Percentiles rank a stretch among this genome's conserved stretches.
These are phyloP conservation scores for Nothoprocta pentlandii DNA, from an alignment of 2,113 vertebrate species.

Conservation along the genomic window DNA sequence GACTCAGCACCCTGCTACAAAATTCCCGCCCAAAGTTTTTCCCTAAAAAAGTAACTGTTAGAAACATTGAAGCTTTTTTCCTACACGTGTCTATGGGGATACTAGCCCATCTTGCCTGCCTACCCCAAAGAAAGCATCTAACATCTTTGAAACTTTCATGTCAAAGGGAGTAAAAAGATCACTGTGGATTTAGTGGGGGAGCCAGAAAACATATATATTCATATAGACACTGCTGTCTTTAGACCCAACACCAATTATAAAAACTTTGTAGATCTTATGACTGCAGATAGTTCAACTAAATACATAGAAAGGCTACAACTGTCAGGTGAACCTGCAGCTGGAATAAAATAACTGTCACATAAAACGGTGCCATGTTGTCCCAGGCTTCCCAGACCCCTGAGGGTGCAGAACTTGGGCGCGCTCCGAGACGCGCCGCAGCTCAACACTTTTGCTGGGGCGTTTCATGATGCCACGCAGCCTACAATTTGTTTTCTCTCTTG, in stretches of 20 bases:
- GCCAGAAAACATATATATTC: neutral
- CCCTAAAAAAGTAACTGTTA: neutral
- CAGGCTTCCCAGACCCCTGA: neutral
- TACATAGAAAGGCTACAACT: neutral
- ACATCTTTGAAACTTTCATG: neutral
- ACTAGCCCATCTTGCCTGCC: rapidly evolving
- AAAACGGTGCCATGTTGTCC: neutral
- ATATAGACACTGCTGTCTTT: neutral
- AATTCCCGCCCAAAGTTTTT: neutral
- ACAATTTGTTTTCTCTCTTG: neutral
- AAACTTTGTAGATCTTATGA: neutral
- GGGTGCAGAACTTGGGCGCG: neutral
- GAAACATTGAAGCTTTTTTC: neutral
- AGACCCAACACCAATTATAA: neutral
- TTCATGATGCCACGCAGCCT: neutral
- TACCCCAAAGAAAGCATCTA: neutral
- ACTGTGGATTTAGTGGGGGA: neutral
- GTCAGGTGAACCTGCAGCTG: neutral
- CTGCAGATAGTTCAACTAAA: neutral
- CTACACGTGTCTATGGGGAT: neutral
- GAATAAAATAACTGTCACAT: neutral
- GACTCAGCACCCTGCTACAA: neutral
- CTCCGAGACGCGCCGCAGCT: neutral
- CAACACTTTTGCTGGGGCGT: neutral
- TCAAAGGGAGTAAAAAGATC: neutral